Base-by-base conservation (phyloP, 2,113 vertebrate species). In the Oncorhynchus tshawytscha region DNA sequence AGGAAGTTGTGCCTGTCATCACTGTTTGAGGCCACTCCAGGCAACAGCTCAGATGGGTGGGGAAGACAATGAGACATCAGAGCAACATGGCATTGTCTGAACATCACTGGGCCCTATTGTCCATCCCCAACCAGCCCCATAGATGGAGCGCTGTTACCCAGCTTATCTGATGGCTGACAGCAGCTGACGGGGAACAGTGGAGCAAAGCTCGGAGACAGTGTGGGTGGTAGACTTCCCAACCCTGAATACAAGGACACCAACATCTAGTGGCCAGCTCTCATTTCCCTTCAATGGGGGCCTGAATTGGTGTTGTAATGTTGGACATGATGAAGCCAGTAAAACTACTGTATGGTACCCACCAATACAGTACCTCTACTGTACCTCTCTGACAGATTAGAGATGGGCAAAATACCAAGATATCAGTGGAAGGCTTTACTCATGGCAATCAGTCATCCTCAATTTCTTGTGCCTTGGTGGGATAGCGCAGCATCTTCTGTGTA, bases 131-230 rank as follows among this genome's bases (percentile, higher is more conserved):
- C 75, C 34, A 29, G 54, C 27, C 11, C 15, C 72, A 84, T 71
- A 83, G 78, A 71, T 67, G 1, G 49, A 68, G 65, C 75, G 76
- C 76, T 89, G 84, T 85, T 70, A 39, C 49, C 65, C 49, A 1
- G 15, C 81, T 85, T 87, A 88, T 88, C 87, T 88, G 86, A 88
- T 88, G 70, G 51, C 67, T 16, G 9, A 54, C 16, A 18, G 1
- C 3, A 54, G 59, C 20, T n/a, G n/a, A 29, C 45, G 22, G 0
- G 24, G n/a, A 77, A 25, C 60, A 62, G 77, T 5, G 1, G 73
- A 72, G 64, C 8, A 6, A 74, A 73, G 29, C 5, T 2, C 39
- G 12, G 66, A n/a, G 39, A 45, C 20, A 22, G 67, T 9, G 31
- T 45, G 34, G 39, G 34, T 2, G 34, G 31, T 45, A 29, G 31